Percentiles rank a stretch among this genome's conserved stretches.
Evolutionary conservation across 92 coral and sea anemone genomes (phyloP).

Genomic region (Montipora capitata): DNA sequence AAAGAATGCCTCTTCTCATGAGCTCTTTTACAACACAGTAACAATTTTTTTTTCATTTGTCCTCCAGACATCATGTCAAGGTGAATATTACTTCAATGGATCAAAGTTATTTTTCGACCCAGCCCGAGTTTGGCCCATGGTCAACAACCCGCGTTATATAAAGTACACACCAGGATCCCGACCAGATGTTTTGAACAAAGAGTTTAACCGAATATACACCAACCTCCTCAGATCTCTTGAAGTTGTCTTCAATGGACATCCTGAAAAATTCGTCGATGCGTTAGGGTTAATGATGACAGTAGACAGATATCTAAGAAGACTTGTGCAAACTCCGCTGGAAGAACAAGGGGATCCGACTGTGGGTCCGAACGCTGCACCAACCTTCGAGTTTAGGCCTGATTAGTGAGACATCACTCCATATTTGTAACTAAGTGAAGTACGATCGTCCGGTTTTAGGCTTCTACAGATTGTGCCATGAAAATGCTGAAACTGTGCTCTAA

Average conservation of each 20-base stretch:
- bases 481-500: background rate
- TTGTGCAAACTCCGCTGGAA: conserved; percentile 60
- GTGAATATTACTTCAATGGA: conserved; percentile 27
- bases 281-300: conserved; percentile 58
- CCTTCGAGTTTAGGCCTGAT: conserved; percentile 44
- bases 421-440: no score
- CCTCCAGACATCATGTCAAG: conserved; percentile 4
- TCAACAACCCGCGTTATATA: conserved; percentile 30
- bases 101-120: conserved; percentile 28
- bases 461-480: background rate
- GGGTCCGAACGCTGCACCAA: conserved; percentile 74
- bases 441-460: no score
- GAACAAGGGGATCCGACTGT: conserved; percentile 63
- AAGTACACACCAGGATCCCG: conserved; percentile 33
- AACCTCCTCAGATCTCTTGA: conserved; percentile 45
- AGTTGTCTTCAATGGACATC: conserved; percentile 37
- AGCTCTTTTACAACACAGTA: background rate
- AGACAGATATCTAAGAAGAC: conserved; percentile 42
- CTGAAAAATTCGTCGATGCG: conserved; percentile 47
- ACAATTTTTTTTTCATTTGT: background rate
- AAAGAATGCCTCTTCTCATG: no score
- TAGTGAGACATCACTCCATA: background rate
- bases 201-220: conserved; percentile 37
- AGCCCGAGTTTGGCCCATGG: conserved; percentile 64
- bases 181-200: conserved; percentile 5